Percentiles rank a stretch among this genome's conserved stretches.
Conservation (phyloP, 2,888 invertebrate genomes). For the Calameuta filiformis region DNA sequence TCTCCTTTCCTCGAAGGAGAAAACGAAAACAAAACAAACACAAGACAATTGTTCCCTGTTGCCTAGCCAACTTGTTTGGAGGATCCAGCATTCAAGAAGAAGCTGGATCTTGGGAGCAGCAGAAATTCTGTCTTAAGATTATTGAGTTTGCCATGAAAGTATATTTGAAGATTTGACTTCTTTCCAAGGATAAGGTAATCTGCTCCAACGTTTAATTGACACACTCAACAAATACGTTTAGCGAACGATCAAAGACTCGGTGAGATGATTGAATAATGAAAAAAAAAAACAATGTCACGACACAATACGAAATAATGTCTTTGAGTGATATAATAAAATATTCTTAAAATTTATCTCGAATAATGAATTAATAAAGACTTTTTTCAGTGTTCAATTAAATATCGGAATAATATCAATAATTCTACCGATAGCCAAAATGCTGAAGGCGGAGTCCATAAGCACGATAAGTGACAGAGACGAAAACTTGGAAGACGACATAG, state of each 20-base stretch:
- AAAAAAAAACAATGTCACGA: not conserved
- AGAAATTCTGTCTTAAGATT: constrained; percentile 25
- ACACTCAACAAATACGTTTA: not conserved
- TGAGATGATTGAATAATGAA: not conserved
- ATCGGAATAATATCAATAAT: not conserved
- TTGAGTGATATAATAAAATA: not conserved
- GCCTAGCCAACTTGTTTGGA: constrained; percentile 39
- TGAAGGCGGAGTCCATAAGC: constrained; percentile 36
- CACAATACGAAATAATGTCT: not conserved
- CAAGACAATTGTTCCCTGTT: constrained; percentile 39
- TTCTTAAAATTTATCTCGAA: not conserved
- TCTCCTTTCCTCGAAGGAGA: not conserved
- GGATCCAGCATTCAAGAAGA: constrained; percentile 17
- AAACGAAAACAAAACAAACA: constrained; percentile 1
- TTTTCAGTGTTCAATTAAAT: not conserved
- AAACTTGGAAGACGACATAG: constrained; percentile 45
- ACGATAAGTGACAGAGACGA: constrained; percentile 43
- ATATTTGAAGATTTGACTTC: constrained; percentile 32
- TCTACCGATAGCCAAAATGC: not conserved
- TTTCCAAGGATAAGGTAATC: constrained; percentile 46
- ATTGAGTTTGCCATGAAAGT: constrained; percentile 55
- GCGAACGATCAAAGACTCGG: not conserved
- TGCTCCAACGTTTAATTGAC: constrained; percentile 22
- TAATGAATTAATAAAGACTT: not conserved
- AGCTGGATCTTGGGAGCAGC: constrained; percentile 27